Percentiles rank a stretch among this genome's conserved stretches.
Conservation (phyloP, 1,140 invertebrate genomes). For the Drosophila mayri region DNA sequence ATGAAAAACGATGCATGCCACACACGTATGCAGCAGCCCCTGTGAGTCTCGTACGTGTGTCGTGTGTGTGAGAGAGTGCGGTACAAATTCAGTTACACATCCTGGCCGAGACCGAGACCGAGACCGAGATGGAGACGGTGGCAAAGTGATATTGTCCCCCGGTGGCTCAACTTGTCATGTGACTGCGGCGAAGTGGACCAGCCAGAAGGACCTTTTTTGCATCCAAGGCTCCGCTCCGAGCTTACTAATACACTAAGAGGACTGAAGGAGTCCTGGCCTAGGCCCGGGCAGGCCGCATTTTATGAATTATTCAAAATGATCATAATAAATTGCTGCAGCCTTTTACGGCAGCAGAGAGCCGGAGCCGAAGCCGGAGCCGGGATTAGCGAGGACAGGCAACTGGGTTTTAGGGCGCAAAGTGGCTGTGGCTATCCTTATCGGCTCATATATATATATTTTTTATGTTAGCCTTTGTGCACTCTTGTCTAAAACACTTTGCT, state of each 20-base stretch:
- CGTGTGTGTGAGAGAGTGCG: conserved; percentile 18
- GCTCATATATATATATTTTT: conserved; percentile 18
- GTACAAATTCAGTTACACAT: conserved; percentile 75
- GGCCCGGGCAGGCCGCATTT: conserved; percentile 41
- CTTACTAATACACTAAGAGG: conserved; percentile 47
- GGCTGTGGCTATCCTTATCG: conserved; percentile 23
- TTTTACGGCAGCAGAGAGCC: conserved; percentile 28
- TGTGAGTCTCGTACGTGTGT: conserved; percentile 2
- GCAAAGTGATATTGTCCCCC: conserved; percentile 80
- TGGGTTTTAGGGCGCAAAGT: conserved; percentile 33
- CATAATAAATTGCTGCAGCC: conserved; percentile 69
- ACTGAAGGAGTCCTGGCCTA: conserved; percentile 2
- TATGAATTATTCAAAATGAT: conserved; percentile 69
- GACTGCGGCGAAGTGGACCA: conserved; percentile 20
- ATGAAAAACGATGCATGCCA: conserved; percentile 62
- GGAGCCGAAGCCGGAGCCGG: not conserved
- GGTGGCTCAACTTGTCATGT: conserved; percentile 77
- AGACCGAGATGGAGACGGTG: conserved; percentile 4
- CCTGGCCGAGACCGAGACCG: conserved; percentile 4
- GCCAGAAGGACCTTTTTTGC: conserved; percentile 68
- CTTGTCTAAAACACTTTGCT: conserved; percentile 55
- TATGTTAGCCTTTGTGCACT: conserved; percentile 29
- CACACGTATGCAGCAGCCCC: conserved; percentile 23
- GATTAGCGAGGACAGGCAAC: conserved; percentile 8
- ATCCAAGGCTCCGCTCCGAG: conserved; percentile 23